Evolutionary conservation across 2,113 vertebrate genomes (phyloP).

Genomic region (Glaucidium brasilianum): DNA sequence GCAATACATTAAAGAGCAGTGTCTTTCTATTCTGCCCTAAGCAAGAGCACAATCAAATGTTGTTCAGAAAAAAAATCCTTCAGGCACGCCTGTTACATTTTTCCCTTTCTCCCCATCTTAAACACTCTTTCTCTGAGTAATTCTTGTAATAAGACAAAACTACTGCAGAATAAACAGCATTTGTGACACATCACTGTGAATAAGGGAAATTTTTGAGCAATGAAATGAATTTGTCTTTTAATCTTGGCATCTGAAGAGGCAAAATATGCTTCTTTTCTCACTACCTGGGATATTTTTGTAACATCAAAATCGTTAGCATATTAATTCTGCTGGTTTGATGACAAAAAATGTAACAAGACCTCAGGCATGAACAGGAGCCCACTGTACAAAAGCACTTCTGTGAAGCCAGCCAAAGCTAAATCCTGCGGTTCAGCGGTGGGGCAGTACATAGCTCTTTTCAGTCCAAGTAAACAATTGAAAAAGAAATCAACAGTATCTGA

Average conservation of each 20-base stretch:
- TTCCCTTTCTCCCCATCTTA: not conserved
- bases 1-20: not conserved
- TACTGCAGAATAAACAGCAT: not conserved
- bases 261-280: not conserved
- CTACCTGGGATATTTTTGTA: not conserved
- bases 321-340: not conserved
- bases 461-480: not conserved
- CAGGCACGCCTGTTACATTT: not conserved
- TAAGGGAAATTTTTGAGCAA: not conserved
- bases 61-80: not conserved
- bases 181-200: not conserved
- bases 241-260: not conserved
- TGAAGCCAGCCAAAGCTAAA: slow-evolving; percentile 20
- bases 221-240: not conserved
- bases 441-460: slow-evolving; percentile 1
- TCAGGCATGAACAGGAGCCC: not conserved
- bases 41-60: not conserved
- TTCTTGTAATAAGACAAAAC: not conserved
- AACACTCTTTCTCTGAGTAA: not conserved
- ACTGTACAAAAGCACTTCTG: not conserved
- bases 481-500: not conserved
- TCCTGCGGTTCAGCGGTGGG: not conserved
- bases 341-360: slow-evolving; percentile 3
- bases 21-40: not conserved
- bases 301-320: not conserved